phyloP scores from a whole-genome alignment of 2,113 vertebrate genomes.

The Trematomus loennbergii region DNA sequence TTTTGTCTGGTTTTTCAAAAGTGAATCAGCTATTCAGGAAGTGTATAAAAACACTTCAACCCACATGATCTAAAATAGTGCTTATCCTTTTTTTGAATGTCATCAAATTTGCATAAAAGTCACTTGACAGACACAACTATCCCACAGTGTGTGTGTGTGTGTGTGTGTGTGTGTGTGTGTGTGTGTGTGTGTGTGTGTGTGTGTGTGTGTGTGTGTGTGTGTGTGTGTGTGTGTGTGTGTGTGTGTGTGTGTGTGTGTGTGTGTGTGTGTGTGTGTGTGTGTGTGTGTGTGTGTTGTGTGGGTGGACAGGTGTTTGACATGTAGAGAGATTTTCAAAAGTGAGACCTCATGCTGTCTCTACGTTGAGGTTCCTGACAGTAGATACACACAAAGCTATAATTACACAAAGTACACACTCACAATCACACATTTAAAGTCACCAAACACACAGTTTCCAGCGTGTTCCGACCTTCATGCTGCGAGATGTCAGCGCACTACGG shows the following conservation, averaged over 20 bases:
- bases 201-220: conserved; percentile 1
- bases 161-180: conserved; percentile 1
- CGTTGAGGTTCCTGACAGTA: conserved; percentile 7
- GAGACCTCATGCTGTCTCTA: background rate
- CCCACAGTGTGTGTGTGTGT: background rate
- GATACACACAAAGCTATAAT: background rate
- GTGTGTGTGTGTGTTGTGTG: too few relatives aligned
- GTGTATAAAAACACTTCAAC: too few relatives aligned
- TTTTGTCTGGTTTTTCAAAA: too few relatives aligned
- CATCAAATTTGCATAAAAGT: conserved; percentile 23
- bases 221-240: conserved; percentile 11
- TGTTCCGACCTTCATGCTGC: background rate
- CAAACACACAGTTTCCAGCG: background rate
- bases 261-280: conserved; percentile 1
- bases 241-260: conserved; percentile 18
- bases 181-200: background rate
- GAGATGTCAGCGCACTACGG: too few relatives aligned
- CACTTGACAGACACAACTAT: conserved; percentile 23
- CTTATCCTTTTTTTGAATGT: background rate
- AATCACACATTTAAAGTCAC: background rate
- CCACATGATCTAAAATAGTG: too few relatives aligned
- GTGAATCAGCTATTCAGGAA: too few relatives aligned
- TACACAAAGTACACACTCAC: background rate
- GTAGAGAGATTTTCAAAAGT: background rate
- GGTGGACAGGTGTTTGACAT: conserved; percentile 3